These are phyloP conservation scores for Clunio marinus DNA, from an alignment of 2,888 invertebrate species.

Conservation along the genomic window DNA sequence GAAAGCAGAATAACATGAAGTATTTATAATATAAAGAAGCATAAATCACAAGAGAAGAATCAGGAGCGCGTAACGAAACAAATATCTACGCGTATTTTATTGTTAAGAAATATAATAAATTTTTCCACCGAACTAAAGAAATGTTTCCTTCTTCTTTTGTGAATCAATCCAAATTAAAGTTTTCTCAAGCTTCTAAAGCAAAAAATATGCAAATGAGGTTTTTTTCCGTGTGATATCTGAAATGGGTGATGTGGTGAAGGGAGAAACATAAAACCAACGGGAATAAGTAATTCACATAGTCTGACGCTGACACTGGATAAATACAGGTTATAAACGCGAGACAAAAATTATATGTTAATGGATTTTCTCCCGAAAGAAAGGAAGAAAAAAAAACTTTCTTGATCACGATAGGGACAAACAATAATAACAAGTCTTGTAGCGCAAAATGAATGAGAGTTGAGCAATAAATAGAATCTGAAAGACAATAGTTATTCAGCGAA, in stretches of 20 bases:
- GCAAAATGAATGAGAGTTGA: conserved; percentile 4
- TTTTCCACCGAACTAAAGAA: background rate
- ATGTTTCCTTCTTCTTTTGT: background rate
- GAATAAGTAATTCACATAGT: background rate
- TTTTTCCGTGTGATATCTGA: background rate
- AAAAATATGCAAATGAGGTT: conserved; percentile 24
- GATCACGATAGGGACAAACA: background rate
- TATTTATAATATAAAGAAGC: background rate
- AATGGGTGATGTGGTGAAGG: background rate
- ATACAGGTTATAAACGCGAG: conserved; percentile 38
- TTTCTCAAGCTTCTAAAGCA: conserved; percentile 1
- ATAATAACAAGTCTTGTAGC: conserved; percentile 1
- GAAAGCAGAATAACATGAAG: background rate
- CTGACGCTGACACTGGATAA: conserved; percentile 31
- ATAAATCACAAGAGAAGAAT: conserved; percentile 36
- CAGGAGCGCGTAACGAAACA: conserved; percentile 37
- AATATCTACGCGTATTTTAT: conserved; percentile 25
- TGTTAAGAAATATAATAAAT: background rate
- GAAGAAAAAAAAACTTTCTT: background rate
- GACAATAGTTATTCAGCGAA: conserved; percentile 21
- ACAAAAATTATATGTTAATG: conserved; percentile 39
- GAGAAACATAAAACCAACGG: background rate
- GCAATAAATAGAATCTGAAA: conserved; percentile 31
- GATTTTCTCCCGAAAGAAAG: background rate
- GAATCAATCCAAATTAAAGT: conserved; percentile 8